Evolutionary conservation across 2,797 vertebrate genomes (phyloP).

Genomic region (Pangasius mekongensis): DNA sequence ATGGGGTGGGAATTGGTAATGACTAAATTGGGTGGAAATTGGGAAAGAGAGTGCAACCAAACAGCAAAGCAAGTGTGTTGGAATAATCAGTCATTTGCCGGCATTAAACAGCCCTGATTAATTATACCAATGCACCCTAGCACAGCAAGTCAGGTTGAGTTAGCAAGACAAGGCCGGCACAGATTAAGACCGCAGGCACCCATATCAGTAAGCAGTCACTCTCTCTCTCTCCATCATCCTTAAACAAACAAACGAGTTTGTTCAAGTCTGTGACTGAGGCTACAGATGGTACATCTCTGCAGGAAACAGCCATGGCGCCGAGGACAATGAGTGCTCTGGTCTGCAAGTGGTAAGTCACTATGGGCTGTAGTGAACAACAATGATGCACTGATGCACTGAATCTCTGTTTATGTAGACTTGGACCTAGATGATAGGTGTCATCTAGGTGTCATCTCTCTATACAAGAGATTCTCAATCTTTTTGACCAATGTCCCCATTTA

Average conservation of each 20-base stretch:
- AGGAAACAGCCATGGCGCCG: background rate
- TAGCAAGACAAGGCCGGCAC: conserved; percentile 50
- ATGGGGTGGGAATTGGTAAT: conserved; percentile 31
- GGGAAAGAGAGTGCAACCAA: conserved; percentile 24
- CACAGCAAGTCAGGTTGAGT: conserved; percentile 46
- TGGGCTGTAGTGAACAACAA: background rate
- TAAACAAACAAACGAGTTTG: conserved; percentile 47
- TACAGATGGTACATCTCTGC: conserved; percentile 35
- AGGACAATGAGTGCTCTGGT: background rate
- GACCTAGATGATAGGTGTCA: background rate
- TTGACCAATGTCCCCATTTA: background rate
- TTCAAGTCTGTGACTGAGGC: conserved; percentile 24
- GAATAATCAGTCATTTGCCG: conserved; percentile 69
- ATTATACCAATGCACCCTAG: conserved; percentile 61
- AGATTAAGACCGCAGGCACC: conserved; percentile 43
- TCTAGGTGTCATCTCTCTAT: background rate
- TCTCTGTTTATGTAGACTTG: background rate
- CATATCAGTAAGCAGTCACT: conserved; percentile 28
- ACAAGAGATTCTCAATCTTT: too few species aligned
- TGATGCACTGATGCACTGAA: background rate
- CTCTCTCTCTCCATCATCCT: conserved; percentile 33
- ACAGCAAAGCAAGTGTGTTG: conserved; percentile 63
- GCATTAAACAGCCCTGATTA: conserved; percentile 72
- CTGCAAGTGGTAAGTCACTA: background rate
- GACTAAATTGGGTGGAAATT: conserved; percentile 33